Evolutionary conservation across 2,888 invertebrate species (phyloP), one percentile per base, ranked within the genome.

Genomic region (Coleophora deauratella): DNA sequence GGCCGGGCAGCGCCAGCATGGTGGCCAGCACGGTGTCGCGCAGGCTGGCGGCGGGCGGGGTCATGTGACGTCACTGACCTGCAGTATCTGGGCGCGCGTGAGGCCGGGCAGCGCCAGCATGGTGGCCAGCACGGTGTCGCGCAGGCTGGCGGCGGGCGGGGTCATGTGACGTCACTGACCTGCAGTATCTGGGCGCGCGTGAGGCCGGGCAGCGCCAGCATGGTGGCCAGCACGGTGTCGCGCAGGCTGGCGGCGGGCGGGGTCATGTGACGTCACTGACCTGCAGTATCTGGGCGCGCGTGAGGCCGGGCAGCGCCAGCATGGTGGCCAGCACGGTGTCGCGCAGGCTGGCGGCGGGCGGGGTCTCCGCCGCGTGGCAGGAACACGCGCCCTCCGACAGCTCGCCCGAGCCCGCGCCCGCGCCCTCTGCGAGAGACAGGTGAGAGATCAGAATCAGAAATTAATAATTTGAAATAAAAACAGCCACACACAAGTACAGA

Each of bases 31-130:
- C 93, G 35, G 91, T 88, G 59, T 91, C n/a, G 90, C 35, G 43
- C 40, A 12, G 46, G 44, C 44, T 40, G 11, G 47, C 44, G 42
- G 15, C 38, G n/a, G n/a, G n/a, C n/a, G n/a, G n/a, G n/a, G n/a
- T n/a, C n/a, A n/a, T n/a, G n/a, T n/a, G n/a, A n/a, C n/a, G n/a
- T n/a, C n/a, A n/a, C n/a, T n/a, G n/a, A 88, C 89, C 79, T 89
- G 88, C 40, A 91, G 86, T 44, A 95, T 91, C 64, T 91, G 90
- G 32, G 90, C 89, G 52, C 90, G 88, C 45, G 91, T 91, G 35
- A 95, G 85, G 3, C 92, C 93, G 2, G 94, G 94, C 57, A 95
- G 81, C 54, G 92, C 89, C 38, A 92, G 85, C 95, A 96, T 95
- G 62, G 93, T 93, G 50, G 93, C 92, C 55, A 95, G 87, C 34